Evolutionary conservation across 2,797 vertebrate species (phyloP), one percentile per base, ranked within the genome.

Genomic region (Sebastes itinus): DNA sequence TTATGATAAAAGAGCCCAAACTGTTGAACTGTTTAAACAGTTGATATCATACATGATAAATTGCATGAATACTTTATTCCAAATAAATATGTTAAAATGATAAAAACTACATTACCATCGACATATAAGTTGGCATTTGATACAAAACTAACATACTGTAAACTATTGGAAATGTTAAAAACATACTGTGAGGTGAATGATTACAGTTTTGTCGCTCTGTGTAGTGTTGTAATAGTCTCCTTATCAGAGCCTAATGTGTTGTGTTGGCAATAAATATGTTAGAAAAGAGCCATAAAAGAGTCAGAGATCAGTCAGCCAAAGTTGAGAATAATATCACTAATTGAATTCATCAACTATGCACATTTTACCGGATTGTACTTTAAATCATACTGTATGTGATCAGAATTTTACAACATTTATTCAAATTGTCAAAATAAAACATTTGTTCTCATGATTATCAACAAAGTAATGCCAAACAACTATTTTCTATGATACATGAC

Each of bases 241-340:
- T 84, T 81, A 81, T 84, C 4, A 67, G 30, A 61, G 12, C 5
- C 10, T 49, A 27, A 59, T 71, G 42, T n/a, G 30, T 20, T 65
- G 30, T 61, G 58, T 71, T 49, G 27, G 22, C 27, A 61, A 23
- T 49, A 2, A 8, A 20, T 59, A n/a, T 56, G 65, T 63, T 46
- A 42, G 22, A 75, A 62, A 73, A 80, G 9, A 77, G 42, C 20
- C 56, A 61, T 81, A 83, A 73, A 88, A 83, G 30, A 56, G 78
- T 74, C 62, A 87, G 22, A 68, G 74, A 63, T 77, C 64, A 71
- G 58, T 81, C 42, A 80, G 32, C n/a, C 35, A 80, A 67, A 32
- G 71, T 77, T 82, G 10, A 81, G 72, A 76, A 46, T 0, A 23
- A 23, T 65, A 28, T 58, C 30, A 9, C n/a, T 23, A 23, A 55